Conservation (phyloP, 1,140 invertebrate genomes). For the Aleiodes sp. region DNA sequence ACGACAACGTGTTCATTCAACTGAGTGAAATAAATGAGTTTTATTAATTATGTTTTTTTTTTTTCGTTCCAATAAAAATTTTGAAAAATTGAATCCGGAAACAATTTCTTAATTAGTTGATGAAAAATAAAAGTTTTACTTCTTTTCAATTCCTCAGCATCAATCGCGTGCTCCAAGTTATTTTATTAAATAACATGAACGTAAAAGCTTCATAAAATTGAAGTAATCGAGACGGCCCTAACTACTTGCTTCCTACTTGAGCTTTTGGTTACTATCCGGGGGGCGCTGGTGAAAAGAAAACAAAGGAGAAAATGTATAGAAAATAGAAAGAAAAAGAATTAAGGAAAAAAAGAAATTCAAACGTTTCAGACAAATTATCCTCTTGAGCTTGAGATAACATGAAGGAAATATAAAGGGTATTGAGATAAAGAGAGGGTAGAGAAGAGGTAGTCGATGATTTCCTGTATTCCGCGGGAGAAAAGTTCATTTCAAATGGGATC, state of each 20-base stretch:
- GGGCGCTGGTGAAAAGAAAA: background rate
- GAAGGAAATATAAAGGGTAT: too few relatives aligned
- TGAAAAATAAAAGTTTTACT: background rate
- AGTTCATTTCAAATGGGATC: too few relatives aligned
- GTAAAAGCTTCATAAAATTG: conserved; percentile 49
- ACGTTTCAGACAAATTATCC: too few relatives aligned
- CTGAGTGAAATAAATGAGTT: background rate
- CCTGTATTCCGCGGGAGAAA: too few relatives aligned
- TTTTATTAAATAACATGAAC: conserved; percentile 18
- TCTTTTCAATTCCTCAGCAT: conserved; percentile 1
- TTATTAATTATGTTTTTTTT: too few relatives aligned
- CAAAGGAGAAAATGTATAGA: background rate
- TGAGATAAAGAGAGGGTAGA: too few relatives aligned
- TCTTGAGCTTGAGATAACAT: too few relatives aligned
- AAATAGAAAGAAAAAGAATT: background rate
- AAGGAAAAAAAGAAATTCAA: conserved; percentile 9
- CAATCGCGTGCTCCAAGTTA: background rate
- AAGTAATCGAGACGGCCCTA: conserved; percentile 52
- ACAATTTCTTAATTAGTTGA: background rate
- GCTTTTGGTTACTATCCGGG: conserved; percentile 39
- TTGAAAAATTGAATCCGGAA: background rate
- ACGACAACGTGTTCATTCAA: background rate
- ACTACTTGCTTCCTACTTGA: conserved; percentile 60
- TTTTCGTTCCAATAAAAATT: background rate
- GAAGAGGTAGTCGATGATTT: too few relatives aligned